Evolutionary conservation across 2,888 invertebrate genomes (phyloP).

Genomic region (Myopa tessellatipennis): DNA sequence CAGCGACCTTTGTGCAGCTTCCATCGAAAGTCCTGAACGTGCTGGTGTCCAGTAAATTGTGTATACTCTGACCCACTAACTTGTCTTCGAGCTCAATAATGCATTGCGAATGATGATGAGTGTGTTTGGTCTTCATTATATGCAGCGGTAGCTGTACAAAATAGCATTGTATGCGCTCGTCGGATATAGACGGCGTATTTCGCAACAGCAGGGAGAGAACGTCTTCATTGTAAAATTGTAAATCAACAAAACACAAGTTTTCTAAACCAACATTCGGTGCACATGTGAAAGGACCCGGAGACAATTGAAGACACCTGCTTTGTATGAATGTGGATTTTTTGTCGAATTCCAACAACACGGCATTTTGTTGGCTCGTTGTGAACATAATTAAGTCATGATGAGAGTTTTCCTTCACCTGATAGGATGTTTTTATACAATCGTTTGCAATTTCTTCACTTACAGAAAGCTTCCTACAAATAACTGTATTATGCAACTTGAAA

Average conservation of each 20-base stretch:
- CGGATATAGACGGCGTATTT: constrained; percentile 67
- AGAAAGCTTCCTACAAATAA: constrained; percentile 68
- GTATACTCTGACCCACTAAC: constrained; percentile 69
- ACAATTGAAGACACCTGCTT: constrained; percentile 71
- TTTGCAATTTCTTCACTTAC: constrained; percentile 39
- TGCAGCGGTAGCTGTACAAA: constrained; percentile 68
- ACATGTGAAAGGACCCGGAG: constrained; percentile 57
- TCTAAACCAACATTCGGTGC: constrained; percentile 46
- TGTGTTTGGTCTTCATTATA: constrained; percentile 66
- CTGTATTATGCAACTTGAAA: constrained; percentile 71
- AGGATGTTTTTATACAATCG: constrained; percentile 56
- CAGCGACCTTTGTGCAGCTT: constrained; percentile 78
- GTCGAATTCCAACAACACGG: constrained; percentile 62
- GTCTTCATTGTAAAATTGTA: constrained; percentile 78
- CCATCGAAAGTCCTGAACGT: constrained; percentile 74
- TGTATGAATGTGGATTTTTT: constrained; percentile 66
- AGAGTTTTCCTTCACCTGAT: constrained; percentile 57
- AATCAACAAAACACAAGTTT: constrained; percentile 73
- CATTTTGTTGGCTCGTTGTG: constrained; percentile 59
- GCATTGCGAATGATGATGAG: constrained; percentile 57
- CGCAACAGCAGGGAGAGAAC: constrained; percentile 79
- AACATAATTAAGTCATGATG: constrained; percentile 59
- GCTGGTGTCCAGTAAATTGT: constrained; percentile 69
- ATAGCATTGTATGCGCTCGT: constrained; percentile 69
- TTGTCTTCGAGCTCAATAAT: constrained; percentile 57